phyloP scores from a whole-genome alignment of 2,888 invertebrate species.

The Orthonychiurus folsomi region DNA sequence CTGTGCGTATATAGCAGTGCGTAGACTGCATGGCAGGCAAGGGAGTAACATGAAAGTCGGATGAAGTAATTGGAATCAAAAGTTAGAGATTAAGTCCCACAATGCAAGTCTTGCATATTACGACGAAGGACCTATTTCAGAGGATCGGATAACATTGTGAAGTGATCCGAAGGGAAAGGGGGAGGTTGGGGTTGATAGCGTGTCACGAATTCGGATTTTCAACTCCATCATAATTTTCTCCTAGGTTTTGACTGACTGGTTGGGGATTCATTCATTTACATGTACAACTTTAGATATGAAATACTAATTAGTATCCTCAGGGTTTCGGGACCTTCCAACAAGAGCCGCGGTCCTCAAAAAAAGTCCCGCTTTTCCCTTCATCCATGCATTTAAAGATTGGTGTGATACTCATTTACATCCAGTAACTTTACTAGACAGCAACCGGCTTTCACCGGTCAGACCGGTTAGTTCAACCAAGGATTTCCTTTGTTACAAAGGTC shows the following conservation, averaged over 20 bases:
- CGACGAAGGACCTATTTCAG: background rate
- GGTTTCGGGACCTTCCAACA: no score
- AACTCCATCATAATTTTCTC: background rate
- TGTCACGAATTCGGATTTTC: conserved; percentile 1
- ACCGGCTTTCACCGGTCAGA: no score
- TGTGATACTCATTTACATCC: no score
- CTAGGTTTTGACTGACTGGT: no score
- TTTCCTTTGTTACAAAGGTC: no score
- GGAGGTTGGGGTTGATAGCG: background rate
- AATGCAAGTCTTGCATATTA: background rate
- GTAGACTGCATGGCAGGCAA: background rate
- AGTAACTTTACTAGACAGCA: no score
- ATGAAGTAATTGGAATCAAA: conserved; percentile 1
- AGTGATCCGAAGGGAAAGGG: background rate
- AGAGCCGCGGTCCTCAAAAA: no score
- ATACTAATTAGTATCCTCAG: conserved; percentile 20
- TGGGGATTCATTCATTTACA: background rate
- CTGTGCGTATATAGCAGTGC: no score
- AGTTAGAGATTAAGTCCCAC: background rate
- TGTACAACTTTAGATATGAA: conserved; percentile 11
- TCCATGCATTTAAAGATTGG: no score
- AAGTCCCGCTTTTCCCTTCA: no score
- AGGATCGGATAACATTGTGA: background rate
- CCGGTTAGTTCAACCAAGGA: no score
- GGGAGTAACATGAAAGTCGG: background rate